phyloP scores from a whole-genome alignment of 35 echinoderm and acorn worm genomes.

The Lytechinus variegatus region DNA sequence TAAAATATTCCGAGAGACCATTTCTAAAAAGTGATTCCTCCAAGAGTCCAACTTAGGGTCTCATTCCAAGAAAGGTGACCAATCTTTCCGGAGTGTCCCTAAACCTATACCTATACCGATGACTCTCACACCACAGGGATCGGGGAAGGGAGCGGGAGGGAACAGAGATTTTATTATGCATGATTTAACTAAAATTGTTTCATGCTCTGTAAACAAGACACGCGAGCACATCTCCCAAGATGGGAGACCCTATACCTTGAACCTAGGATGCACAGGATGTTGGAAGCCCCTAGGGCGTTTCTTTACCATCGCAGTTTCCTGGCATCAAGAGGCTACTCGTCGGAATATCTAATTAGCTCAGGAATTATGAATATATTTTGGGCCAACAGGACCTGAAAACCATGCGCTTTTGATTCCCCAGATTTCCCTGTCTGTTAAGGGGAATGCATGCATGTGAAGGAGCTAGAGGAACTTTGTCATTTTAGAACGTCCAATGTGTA shows the following conservation, averaged over 20 bases:
- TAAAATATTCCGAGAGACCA: neutral
- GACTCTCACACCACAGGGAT: neutral
- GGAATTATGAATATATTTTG: neutral
- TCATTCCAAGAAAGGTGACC: neutral
- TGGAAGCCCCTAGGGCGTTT: neutral
- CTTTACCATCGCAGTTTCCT: neutral
- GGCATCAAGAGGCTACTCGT: neutral
- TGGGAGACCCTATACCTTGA: neutral
- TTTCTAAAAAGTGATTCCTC: neutral
- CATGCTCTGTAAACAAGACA: slow-evolving; percentile 12
- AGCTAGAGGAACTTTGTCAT: neutral
- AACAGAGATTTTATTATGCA: slow-evolving; percentile 6
- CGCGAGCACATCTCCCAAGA: neutral
- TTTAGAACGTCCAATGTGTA: neutral
- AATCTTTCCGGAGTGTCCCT: neutral
- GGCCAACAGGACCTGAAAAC: neutral
- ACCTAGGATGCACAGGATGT: neutral
- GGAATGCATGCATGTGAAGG: neutral
- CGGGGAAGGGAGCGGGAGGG: neutral
- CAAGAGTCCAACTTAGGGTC: neutral
- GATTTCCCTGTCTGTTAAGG: neutral
- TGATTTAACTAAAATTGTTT: slow-evolving; percentile 7
- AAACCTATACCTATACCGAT: neutral
- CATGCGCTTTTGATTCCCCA: neutral
- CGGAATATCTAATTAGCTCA: neutral